phyloP scores from a whole-genome alignment of 2,888 invertebrate genomes.

The Dryocosmus kuriphilus region DNA sequence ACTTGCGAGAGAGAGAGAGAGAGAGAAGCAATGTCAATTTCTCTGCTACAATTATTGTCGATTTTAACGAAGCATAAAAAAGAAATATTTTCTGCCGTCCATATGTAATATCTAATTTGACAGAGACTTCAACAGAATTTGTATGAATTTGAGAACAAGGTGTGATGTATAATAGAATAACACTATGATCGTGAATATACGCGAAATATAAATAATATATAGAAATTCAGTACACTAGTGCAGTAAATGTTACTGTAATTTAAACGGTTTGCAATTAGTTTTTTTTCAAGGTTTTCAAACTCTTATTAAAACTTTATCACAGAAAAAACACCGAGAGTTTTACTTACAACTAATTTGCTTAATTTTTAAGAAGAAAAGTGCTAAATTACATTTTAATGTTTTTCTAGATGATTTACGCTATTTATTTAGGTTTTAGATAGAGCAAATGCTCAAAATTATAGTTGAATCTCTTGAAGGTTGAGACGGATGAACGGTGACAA shows the following conservation, averaged over 20 bases:
- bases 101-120: constrained; percentile 28
- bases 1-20: too few species aligned
- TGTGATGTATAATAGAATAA: constrained; percentile 29
- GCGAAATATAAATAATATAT: constrained; percentile 11
- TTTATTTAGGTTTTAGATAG: constrained; percentile 8
- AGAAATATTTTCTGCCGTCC: constrained; percentile 37
- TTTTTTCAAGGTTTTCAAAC: background rate
- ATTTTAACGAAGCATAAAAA: background rate
- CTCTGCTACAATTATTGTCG: constrained; percentile 9
- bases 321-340: background rate
- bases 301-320: background rate
- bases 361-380: constrained; percentile 2
- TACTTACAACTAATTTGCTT: background rate
- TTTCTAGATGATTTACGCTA: background rate
- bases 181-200: constrained; percentile 25
- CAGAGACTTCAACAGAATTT: constrained; percentile 32
- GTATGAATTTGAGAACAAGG: constrained; percentile 15
- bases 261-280: background rate
- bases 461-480: too few species aligned
- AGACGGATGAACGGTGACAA: too few species aligned
- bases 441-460: background rate
- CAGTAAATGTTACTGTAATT: too few species aligned
- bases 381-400: background rate
- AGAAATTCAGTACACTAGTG: too few species aligned
- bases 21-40: too few species aligned